A percentile compares a stretch with the other conserved stretches of the same genome.
phyloP scores from a whole-genome alignment of 30 jellyfish, hydroid and myxozoan species.

The Sanderia malayensis region DNA sequence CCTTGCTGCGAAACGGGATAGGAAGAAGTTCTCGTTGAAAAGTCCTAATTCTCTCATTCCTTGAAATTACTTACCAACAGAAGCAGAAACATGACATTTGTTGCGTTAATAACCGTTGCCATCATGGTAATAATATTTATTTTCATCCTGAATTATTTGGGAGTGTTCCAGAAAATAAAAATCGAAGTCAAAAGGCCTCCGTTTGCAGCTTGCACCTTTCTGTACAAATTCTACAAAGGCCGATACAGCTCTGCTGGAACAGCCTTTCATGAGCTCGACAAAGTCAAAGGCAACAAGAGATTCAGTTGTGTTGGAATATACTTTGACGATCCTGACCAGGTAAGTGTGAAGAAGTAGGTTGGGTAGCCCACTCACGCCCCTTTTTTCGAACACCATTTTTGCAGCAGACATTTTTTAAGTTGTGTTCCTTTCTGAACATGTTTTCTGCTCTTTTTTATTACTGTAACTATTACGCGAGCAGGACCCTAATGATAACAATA shows the following conservation, averaged over 20 bases:
- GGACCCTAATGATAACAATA: too few relatives aligned
- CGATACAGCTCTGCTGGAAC: constrained; percentile 51
- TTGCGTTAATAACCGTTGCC: constrained; percentile 21
- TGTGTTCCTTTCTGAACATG: too few relatives aligned
- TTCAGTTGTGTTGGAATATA: constrained; percentile 53
- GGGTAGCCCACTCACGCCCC: too few relatives aligned
- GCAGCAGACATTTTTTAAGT: too few relatives aligned
- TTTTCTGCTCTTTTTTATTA: too few relatives aligned
- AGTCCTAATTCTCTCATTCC: too few relatives aligned
- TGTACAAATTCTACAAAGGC: constrained; percentile 55
- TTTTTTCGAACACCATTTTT: too few relatives aligned
- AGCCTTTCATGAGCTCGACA: constrained; percentile 49
- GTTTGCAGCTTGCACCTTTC: constrained; percentile 40
- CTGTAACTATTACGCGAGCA: too few relatives aligned
- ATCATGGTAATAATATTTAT: constrained; percentile 26
- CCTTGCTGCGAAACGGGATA: too few relatives aligned
- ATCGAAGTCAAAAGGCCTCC: constrained; percentile 58
- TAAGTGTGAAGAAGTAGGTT: too few relatives aligned
- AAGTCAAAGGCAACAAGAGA: constrained; percentile 8
- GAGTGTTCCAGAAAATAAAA: constrained; percentile 38
- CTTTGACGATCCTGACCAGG: constrained; percentile 68
- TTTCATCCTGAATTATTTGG: constrained; percentile 24
- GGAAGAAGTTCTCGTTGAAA: too few relatives aligned
- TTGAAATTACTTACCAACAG: too few relatives aligned
- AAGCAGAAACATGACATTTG: constrained; percentile 7